phyloP scores from a whole-genome alignment of 2,113 vertebrate genomes.

The Anolis sagrei region DNA sequence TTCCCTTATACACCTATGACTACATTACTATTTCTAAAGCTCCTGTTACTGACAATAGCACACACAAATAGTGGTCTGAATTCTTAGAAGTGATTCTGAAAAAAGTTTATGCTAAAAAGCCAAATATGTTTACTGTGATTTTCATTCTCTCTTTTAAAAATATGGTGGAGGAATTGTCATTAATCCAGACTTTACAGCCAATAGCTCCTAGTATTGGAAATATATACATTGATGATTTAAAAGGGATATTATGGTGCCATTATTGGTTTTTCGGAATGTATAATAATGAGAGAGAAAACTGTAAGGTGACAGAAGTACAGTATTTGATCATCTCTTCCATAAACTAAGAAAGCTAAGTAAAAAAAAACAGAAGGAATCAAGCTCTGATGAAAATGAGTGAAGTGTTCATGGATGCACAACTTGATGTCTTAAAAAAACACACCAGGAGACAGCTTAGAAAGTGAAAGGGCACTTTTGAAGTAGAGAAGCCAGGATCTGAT shows the following conservation, averaged over 20 bases:
- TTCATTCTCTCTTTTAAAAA: not conserved
- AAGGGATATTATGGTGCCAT: not conserved
- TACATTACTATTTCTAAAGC: not conserved
- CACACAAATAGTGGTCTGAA: not conserved
- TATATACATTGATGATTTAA: not conserved
- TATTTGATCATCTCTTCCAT: no score
- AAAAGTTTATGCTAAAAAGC: not conserved
- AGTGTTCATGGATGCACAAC: not conserved
- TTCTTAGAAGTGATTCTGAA: not conserved
- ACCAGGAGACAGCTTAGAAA: not conserved
- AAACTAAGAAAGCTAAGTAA: not conserved
- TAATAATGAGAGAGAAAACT: not conserved
- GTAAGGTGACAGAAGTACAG: no score
- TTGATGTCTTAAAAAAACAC: no score
- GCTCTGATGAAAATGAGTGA: not conserved
- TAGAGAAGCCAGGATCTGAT: not conserved
- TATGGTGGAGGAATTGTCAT: not conserved
- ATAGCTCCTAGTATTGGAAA: not conserved
- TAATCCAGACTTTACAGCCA: not conserved
- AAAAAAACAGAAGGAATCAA: not conserved
- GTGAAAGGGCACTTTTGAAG: not conserved
- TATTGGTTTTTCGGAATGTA: not conserved
- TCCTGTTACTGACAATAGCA: not conserved
- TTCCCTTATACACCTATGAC: not conserved
- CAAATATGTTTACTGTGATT: not conserved